Base-by-base conservation (phyloP, 2,888 invertebrate species). In the Drosophila cognata region DNA sequence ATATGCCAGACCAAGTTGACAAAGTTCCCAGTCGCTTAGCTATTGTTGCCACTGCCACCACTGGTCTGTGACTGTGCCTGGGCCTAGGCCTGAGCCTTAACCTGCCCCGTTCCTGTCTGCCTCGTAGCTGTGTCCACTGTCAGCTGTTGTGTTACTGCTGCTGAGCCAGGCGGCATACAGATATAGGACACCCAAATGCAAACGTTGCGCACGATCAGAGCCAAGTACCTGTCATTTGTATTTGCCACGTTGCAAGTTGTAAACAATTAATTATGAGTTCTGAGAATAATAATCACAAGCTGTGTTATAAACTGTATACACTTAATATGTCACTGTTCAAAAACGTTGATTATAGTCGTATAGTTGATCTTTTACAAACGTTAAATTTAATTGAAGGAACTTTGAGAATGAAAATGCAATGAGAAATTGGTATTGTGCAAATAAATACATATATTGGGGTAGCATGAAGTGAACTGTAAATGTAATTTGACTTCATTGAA, bases 1-100 rank as follows among this genome's bases (percentile, higher is more conserved):
- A 86, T 86, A 82, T 63, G 71, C 75, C 87, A 71, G 53, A 59
- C 71, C 60, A 62, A 35, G 67, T 52, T 66, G 62, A 78, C 72
- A 77, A 64, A 74, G 31, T 66, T 61, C 43, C 38, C 65, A 46
- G 58, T 58, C 25, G 28, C 25, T 31, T 31, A 36, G 52, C 46
- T 63, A 67, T 36, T n/a, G 62, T 33, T 53, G 48, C 53, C 66
- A 60, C 53, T 53, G 48, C 52, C 65, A 50, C 31, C 35, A 31
- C 33, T 11, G 28, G 43, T n/a, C 52, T 53, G 61, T 31, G 41
- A 4, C 25, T n/a, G 25, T 21, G 6, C 11, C 28, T 28, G 7
- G 8, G 8, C 46, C 25, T 25, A 31, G 31, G 21, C 16, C 38
- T 51, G 28, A 13, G 36, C 51, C 66, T 65, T 58, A 58, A 41